Base-by-base conservation (phyloP, 2,113 vertebrate species). In the Chloebia gouldiae region DNA sequence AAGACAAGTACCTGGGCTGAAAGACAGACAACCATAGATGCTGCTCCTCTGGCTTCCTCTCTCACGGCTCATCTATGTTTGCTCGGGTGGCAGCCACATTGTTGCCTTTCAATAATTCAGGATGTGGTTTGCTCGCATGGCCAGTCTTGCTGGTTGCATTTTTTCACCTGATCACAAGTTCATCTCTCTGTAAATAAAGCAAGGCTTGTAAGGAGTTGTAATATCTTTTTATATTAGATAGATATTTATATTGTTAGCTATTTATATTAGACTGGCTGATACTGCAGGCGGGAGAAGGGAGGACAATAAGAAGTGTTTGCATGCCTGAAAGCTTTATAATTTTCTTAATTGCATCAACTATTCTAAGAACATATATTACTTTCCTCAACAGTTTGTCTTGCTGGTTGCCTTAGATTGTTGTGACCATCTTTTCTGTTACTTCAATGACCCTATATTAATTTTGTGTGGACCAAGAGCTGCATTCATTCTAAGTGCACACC, bases 81-180 rank as follows among this genome's bases (percentile, higher is more conserved):
- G 81, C 89, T 73, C 0, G 3, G 15, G 31, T 82, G 75, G 81
- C 75, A 87, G 72, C 83, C 86, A 69, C 91, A 45, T 54, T 70
- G 70, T 18, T 63, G 90, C 70, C 44, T 91, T 91, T 96, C 81
- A 95, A 90, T 96, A 91, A 96, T 97, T 94, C 90, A 96, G 57
- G 70, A 95, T 59, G 30, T 3, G 12, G 47, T 82, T 50, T 94
- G 70, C 87, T 95, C 2, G 39, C 81, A 66, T 80, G 84, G 81
- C 81, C 33, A 24, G 54, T 72, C 53, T 70, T 89, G 73, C 86
- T 76, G 61, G 53, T 72, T 4, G 0, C 75, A 44, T 92, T 88
- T 86, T 91, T 78, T 87, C 54, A 77, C 81, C 37, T 72, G 61
- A 93, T 93, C 71, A 27, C 42, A 51, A 71, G 86, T 73, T 86